Evolutionary conservation across 2,113 vertebrate species (phyloP), one percentile per base, ranked within the genome.

Genomic region (Zapornia atra): DNA sequence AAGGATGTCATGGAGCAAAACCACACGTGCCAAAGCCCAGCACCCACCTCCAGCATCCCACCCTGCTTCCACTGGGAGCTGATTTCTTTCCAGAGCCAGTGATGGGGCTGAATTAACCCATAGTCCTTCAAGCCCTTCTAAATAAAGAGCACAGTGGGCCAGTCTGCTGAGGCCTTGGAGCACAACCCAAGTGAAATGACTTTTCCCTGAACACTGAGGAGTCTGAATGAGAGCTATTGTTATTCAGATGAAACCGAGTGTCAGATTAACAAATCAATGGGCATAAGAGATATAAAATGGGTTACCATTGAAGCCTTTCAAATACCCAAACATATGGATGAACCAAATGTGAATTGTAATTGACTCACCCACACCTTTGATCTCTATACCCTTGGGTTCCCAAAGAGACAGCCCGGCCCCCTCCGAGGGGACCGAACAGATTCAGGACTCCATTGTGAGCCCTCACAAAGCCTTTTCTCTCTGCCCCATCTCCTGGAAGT

Each of bases 251-350:
- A 88, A 94, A 96, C 75, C 64, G 61, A 95, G 96, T 83, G 96
- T 95, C 97, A 97, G 96, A 97, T 97, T 96, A 97, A 94, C 82
- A 97, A 66, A 83, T 95, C 64, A 83, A 94, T 91, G 75, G 78
- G 90, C 81, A 92, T 72, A 95, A 82, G 78, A 95, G 81, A 94
- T 92, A 88, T 76, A 73, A 95, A 93, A 86, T 48, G 61, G 68
- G 54, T 33, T 46, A 73, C 46, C 36, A 95, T 48, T 94, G 92
- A 88, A 94, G 83, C 79, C 70, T 96, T 96, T 94, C 94, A 96
- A 95, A 91, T 36, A 92, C 69, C 29, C 59, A 92, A 95, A 95
- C 95, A 94, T 94, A 95, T 82, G 95, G 96, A 96, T 87, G 91
- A 95, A 86, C 79, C 70, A 95, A 94, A 81, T 75, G 89, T 89